Conservation (phyloP, 2,797 vertebrate species). For the Enteromius trimaculatus region DNA sequence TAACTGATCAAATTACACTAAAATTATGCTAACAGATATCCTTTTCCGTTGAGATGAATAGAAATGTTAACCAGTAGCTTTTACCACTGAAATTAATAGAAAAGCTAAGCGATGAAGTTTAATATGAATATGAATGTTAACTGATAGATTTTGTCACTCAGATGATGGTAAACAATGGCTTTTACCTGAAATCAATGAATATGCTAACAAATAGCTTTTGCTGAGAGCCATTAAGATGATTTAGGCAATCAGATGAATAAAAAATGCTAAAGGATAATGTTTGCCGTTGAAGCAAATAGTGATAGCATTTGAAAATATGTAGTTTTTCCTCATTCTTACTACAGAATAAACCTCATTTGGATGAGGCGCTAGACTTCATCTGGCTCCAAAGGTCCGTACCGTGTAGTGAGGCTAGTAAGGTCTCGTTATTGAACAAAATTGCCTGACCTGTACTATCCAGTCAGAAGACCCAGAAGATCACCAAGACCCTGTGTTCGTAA, state of each 20-base stretch:
- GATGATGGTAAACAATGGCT: too few species aligned
- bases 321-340: not conserved
- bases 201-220: not conserved
- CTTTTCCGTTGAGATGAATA: not conserved
- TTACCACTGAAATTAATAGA: not conserved
- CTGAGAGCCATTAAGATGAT: not conserved
- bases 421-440: conserved; percentile 45
- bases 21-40: not conserved
- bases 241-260: not conserved
- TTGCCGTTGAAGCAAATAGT: not conserved
- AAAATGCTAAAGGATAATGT: not conserved
- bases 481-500: conserved; percentile 9
- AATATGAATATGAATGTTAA: not conserved
- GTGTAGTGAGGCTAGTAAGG: not conserved
- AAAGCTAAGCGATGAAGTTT: not conserved
- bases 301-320: not conserved
- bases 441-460: conserved; percentile 3
- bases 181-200: too few species aligned
- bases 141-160: too few species aligned
- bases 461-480: conserved; percentile 26
- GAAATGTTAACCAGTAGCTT: not conserved
- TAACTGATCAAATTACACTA: too few species aligned
- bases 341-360: not conserved
- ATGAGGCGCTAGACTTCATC: not conserved
- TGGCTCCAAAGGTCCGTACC: not conserved